Base-by-base conservation (phyloP, 2,797 vertebrate species). In the Melanotaenia boesemani region DNA sequence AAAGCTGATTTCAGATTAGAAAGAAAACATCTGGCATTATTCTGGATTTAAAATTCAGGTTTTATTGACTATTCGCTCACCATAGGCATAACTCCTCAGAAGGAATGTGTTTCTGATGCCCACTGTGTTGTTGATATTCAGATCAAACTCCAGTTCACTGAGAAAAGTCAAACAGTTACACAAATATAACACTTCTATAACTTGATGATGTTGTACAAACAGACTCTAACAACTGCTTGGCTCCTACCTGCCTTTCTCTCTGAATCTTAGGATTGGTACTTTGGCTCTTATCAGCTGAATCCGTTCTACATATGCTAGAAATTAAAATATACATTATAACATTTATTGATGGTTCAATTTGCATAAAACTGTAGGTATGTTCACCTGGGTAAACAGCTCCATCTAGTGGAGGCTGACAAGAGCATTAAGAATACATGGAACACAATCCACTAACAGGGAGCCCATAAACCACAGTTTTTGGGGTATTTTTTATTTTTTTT, bases 101-200 rank as follows among this genome's bases (percentile, higher is more conserved):
- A 99, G 96, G 92, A 99, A 99, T 83, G 98, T 99, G 90, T 99
- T 99, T 92, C 98, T 95, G 95, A 99, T 99, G 88, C 98, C 97
- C 79, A 98, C 96, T 63, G 95, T 92, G 95, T 98, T 99, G 95
- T 99, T 99, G 90, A 99, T 93, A 92, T 99, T 99, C 94, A 99
- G 96, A 94, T 99, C 98, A 86, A 98, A 99, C 92, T 98, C 97
- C 91, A 98, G 91, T 84, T 94, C 92, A 87, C 98, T 99, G 65
- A 15, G 37, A 74, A 55, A 77, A 50, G 32, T n/a, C 16, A 62
- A 30, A 64, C 3, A 63, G 20, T 54, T 39, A 46, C 16, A 15
- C 5, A 67, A 32, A 56, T 22, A 48, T 7, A 2, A 69, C 44
- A 24, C 1, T 13, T 63, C 24, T 75, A 34, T 48, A 4, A 80